Evolutionary conservation across 53 echinoderm and acorn worm species (phyloP), one percentile per base, ranked within the genome.

Genomic region (Crossaster papposus): DNA sequence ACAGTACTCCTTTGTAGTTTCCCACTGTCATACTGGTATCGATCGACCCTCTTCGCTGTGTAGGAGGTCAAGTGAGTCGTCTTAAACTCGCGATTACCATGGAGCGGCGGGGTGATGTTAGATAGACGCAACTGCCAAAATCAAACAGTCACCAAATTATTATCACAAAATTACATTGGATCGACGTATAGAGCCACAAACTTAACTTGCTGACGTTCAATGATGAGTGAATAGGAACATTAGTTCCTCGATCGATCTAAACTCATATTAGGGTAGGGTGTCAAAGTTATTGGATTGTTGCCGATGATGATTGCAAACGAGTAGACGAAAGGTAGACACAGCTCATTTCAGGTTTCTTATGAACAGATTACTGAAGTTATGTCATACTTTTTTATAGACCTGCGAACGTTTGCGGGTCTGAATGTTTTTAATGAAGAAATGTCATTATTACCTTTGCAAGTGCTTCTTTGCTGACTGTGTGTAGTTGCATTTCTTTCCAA

Each of bases 21-120:
- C 36, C 96, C 93, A 80, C 97, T 94, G 77, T 97, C 94, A 80
- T 96, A 97, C 54, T 93, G 79, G 37, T 94, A 70, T 23, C 92
- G 89, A 23, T 85, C 70, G 0, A 88, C 93, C 23, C 75, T 72
- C 89, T 96, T 97, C 22, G 92, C 88, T 0, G 95, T 96, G 88
- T 97, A 97, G 30, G 98, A 90, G 0, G 95, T 83, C 5, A 95
- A 92, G 68, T 95, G 93, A 23, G 95, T 94, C 9, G 98, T 95
- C 78, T 91, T 90, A 80, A 97, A 97, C 82, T 84, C 93, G 20
- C 98, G 93, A 51, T 90, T 79, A 4, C 77, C 88, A 44, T 95
- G 90, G 12, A 97, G 90, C 28, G 95, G 98, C 15, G 95, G 95
- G 14, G 80, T 90, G 32, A 91, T 86, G 89, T 92, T 91, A 0